Conservation (phyloP, 2,113 vertebrate species). For the Lichenostomus cassidix region DNA sequence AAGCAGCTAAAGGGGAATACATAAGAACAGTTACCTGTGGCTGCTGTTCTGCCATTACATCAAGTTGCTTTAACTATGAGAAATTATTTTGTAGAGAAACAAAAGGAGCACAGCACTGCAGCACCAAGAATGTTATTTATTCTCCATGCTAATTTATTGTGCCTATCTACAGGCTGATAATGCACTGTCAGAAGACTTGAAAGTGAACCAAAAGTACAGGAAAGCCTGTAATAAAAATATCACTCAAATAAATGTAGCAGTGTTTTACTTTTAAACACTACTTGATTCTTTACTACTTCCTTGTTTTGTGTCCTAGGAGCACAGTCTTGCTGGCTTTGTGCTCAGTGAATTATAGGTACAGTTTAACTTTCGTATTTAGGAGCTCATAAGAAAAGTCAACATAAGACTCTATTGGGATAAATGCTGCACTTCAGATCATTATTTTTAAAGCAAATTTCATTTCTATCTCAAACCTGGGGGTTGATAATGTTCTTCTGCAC, state of each 20-base stretch:
- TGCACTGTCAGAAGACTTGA: not conserved
- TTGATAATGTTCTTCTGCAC: not conserved
- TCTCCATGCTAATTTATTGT: not conserved
- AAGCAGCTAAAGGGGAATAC: not conserved
- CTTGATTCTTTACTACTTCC: not conserved
- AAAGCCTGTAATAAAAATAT: slow-evolving; percentile 1
- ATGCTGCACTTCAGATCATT: not conserved
- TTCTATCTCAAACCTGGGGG: not conserved
- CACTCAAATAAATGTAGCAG: not conserved
- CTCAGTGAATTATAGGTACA: not conserved
- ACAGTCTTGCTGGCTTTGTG: not conserved
- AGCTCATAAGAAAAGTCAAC: not conserved
- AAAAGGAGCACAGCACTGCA: not conserved
- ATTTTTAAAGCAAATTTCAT: not conserved
- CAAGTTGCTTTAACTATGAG: not conserved
- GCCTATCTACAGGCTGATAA: not conserved
- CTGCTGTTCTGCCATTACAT: not conserved
- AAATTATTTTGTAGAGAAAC: not conserved
- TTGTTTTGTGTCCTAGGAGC: not conserved
- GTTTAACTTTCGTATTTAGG: not conserved
- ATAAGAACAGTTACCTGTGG: not conserved
- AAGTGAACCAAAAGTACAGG: not conserved
- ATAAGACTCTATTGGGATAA: not conserved
- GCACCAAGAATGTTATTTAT: not conserved
- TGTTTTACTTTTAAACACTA: not conserved